Evolutionary conservation across 2,113 vertebrate genomes (phyloP).

Genomic region (Formicarius rufipectus): DNA sequence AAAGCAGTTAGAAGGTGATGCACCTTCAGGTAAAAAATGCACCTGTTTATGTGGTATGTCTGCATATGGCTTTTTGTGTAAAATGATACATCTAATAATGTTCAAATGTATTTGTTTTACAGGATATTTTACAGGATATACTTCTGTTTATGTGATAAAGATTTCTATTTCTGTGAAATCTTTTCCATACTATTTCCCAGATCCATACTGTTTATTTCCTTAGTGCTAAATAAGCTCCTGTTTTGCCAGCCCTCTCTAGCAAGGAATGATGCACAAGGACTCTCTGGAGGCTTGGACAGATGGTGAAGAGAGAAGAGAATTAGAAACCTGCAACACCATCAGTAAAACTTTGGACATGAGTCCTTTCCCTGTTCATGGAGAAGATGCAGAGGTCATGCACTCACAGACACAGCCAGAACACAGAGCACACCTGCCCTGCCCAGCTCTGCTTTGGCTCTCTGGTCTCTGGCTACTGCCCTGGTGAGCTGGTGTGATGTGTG

Average conservation of each 20-base stretch:
- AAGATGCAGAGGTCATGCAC: accelerated
- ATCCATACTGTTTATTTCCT: neutral
- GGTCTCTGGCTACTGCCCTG: neutral
- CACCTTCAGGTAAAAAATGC: neutral
- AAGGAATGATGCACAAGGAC: neutral
- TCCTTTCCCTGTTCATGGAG: neutral
- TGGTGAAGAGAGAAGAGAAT: neutral
- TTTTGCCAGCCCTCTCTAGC: neutral
- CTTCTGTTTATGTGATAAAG: neutral
- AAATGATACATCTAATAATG: neutral
- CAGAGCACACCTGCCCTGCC: neutral
- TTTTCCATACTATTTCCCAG: neutral
- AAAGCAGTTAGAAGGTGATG: neutral
- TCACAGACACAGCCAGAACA: neutral
- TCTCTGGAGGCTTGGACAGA: neutral
- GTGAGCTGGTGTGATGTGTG: neutral
- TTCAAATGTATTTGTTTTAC: neutral
- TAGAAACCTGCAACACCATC: neutral
- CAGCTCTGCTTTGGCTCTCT: neutral
- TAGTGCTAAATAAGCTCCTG: neutral
- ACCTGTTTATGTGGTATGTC: neutral
- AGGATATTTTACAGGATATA: neutral
- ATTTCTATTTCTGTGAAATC: neutral
- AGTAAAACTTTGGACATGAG: neutral
- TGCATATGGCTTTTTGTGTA: neutral